Evolutionary conservation across 2,797 vertebrate genomes (phyloP).

Genomic region (Otolemur crassicaudatus): DNA sequence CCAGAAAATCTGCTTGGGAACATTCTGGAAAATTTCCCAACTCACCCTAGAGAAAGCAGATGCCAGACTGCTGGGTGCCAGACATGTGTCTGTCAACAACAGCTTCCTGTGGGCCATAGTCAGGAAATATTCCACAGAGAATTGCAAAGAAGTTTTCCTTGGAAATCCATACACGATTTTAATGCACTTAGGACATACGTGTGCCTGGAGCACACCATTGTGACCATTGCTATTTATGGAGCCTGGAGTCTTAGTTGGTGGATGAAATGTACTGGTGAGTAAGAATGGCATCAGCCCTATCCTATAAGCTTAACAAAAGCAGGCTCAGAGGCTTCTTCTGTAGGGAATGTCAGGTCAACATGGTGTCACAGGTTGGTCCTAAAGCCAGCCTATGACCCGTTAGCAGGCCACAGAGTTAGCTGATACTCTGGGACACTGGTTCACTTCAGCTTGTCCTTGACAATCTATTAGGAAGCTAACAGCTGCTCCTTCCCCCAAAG

Average conservation of each 20-base stretch:
- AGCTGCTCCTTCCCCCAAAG: neutral
- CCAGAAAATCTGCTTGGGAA: conserved; percentile 7
- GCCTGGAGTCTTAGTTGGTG: neutral
- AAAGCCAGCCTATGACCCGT: neutral
- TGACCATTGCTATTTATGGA: neutral
- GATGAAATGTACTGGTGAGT: neutral
- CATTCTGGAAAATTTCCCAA: neutral
- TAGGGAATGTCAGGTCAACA: neutral
- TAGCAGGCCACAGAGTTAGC: neutral
- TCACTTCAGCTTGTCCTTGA: neutral
- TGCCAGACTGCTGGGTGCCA: conserved; percentile 56
- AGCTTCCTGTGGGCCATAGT: conserved; percentile 17
- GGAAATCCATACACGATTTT: conserved; percentile 20
- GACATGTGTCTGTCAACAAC: conserved; percentile 45
- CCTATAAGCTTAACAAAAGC: neutral
- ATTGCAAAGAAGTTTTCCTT: conserved; percentile 37
- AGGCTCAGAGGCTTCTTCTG: neutral
- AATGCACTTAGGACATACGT: neutral
- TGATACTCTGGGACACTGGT: neutral
- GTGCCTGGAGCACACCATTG: neutral
- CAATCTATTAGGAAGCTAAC: neutral
- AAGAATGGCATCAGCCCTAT: neutral
- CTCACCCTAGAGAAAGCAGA: neutral
- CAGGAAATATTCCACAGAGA: conserved; percentile 43
- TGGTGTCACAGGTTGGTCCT: neutral